A percentile compares a stretch with the other conserved stretches of the same genome.
These are phyloP conservation scores for Myotis pilosus DNA, from an alignment of 2,797 vertebrate species.

Conservation along the genomic window DNA sequence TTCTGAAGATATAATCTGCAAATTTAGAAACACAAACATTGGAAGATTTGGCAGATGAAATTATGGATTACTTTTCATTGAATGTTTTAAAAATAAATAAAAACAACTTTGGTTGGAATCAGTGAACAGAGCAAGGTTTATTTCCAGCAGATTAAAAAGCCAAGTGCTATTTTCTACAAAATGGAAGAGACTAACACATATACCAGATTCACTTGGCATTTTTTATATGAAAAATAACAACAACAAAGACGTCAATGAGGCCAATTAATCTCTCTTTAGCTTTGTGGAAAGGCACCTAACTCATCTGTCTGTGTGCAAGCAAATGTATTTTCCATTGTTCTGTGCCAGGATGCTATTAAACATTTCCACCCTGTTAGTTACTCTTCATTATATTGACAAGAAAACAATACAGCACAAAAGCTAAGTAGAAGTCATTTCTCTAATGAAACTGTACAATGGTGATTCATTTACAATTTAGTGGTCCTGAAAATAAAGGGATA, in stretches of 20 bases:
- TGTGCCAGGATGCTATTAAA: neutral
- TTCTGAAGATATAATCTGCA: neutral
- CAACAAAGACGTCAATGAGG: constrained; percentile 3
- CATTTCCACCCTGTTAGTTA: neutral
- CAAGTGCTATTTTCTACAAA: neutral
- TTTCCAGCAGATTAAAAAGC: constrained; percentile 35
- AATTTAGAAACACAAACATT: neutral
- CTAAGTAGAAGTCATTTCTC: constrained; percentile 9
- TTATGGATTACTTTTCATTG: neutral
- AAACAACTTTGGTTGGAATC: constrained; percentile 13
- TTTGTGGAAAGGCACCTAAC: neutral
- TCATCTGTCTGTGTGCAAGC: neutral
- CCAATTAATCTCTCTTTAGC: constrained; percentile 44
- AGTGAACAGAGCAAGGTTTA: neutral
- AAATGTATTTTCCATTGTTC: neutral
- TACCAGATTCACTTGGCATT: neutral
- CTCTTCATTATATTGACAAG: neutral
- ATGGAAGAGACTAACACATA: neutral
- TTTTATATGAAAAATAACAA: neutral
- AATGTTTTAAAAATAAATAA: constrained; percentile 55
- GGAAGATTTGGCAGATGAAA: constrained; percentile 1
- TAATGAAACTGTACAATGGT: neutral
- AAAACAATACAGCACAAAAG: neutral
- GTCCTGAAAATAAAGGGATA: neutral
- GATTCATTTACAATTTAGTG: neutral